Evolutionary conservation across 2,797 vertebrate genomes (phyloP), one percentile per base, ranked within the genome.

Genomic region (Neopelma chrysocephalum): DNA sequence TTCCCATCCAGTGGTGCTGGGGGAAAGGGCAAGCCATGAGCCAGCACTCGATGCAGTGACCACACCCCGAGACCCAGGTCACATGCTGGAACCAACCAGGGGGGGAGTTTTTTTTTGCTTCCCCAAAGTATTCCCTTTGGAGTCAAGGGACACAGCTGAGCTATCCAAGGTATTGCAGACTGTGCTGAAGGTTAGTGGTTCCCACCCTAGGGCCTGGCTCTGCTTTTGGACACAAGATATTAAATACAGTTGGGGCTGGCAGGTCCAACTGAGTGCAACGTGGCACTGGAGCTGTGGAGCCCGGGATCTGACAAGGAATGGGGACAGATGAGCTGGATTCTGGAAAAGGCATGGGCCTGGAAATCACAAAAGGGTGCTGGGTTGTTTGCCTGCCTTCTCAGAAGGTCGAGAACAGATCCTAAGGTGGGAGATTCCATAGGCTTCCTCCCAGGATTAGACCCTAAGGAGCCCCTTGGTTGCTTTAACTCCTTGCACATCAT

Each of bases 381-480:
- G 7, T 17, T 15, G 6, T 42, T 75, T 53, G 54, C 31, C 36
- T 68, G 56, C 54, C 38, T 72, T 60, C 12, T 65, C 4, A 4
- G 36, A 17, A n/a, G 42, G 25, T 7, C 2, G 7, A 50, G 22
- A 45, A 69, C 21, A 51, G 14, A 26, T 82, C 66, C 69, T 23
- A 32, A 54, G 16, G 38, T 7, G 32, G 42, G 58, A 69, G 54
- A 50, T 42, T 51, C 18, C 32, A 0, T 4, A 10, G 20, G 12
- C 34, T 62, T 45, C 48, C 31, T 34, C 20, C 4, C 26, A n/a
- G 50, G 27, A 40, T 58, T 9, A 58, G 56, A n/a, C 12, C 11
- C 23, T 22, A 60, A 34, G 27, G 29, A 71, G 4, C 17, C 6
- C 10, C 20, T 38, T 27, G 0, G 0, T 87, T 61, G 31, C 50